Base-by-base conservation (phyloP, 2,888 invertebrate genomes). In the Apodemia hepburni region DNA sequence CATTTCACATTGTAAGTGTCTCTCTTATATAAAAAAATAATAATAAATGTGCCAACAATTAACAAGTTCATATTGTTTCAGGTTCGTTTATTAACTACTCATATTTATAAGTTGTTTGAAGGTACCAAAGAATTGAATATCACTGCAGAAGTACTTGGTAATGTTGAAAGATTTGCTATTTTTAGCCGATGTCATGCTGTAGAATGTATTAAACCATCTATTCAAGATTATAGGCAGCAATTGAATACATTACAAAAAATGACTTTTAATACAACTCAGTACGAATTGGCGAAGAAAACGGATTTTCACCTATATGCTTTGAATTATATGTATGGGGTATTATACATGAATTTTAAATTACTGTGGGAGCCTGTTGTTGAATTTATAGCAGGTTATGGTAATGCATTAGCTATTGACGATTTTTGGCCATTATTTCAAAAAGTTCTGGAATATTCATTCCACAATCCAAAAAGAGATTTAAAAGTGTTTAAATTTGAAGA, bases 321-420 rank as follows among this genome's bases (percentile, higher is more conserved):
- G 22, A 92, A 95, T 66, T 97, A 96, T 74, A 92, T 98, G 73
- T 92, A 98, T 42, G 98, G 98, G 2, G 93, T 94, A 65, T 87
- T 98, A 60, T 97, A 96, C 80, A 92, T 96, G 22, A 98, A 98
- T 80, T 98, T 99, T 75, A 96, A 96, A 71, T 87, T 97, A 15
- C 80, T 99, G 0, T 98, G 98, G 98, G 95, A 96, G 67, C 97
- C 98, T 0, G 92, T 96, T 0, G 90, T 93, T 17, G 94, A 96
- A 75, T 92, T 98, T 51, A 94, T 98, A 59, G 93, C 94, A 1
- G 93, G 95, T 0, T 96, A 96, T 77, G 96, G 97, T 0, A 92
- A 92, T 73, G 92, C 93, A 0, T 80, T 95, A 74, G 76, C 88
- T 0, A 74, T 84, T 0, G 84, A 93, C n/a, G 87, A 92, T 33